Percentiles rank a stretch among this genome's conserved stretches.
These are phyloP conservation scores for Accipiter virgatus DNA, from an alignment of 2,113 vertebrate genomes.

Conservation along the genomic window DNA sequence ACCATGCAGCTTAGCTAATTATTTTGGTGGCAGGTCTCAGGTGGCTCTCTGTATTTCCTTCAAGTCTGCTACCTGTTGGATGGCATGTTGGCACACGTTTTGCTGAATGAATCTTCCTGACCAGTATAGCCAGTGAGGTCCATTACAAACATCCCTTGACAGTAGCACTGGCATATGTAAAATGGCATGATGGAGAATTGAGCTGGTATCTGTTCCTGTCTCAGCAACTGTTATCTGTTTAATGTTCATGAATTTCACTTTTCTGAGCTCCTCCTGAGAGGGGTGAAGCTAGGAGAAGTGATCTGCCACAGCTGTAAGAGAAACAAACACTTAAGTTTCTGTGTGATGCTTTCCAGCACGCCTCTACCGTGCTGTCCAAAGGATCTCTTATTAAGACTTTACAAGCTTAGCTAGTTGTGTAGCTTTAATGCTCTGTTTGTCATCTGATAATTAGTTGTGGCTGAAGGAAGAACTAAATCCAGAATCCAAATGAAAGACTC, in stretches of 20 bases:
- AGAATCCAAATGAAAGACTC: background rate
- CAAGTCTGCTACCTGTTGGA: background rate
- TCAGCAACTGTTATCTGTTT: background rate
- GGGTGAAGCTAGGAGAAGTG: background rate
- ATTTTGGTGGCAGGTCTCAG: background rate
- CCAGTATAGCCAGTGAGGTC: background rate
- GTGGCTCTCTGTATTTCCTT: background rate
- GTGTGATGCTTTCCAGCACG: background rate
- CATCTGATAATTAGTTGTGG: background rate
- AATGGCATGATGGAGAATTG: background rate
- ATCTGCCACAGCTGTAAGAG: background rate
- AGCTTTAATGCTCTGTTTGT: background rate
- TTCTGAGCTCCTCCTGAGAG: background rate
- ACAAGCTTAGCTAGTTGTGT: background rate
- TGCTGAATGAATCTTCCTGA: background rate
- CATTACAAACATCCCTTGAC: background rate
- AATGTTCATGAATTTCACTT: background rate
- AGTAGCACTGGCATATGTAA: background rate
- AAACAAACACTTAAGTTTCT: background rate
- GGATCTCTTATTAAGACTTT: background rate
- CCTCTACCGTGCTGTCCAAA: background rate
- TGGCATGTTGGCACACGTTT: fast-evolving
- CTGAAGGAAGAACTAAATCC: background rate
- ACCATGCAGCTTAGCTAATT: background rate
- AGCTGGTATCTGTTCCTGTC: background rate